Evolutionary conservation across 2,888 invertebrate species (phyloP).

Genomic region (Sericinus montela): DNA sequence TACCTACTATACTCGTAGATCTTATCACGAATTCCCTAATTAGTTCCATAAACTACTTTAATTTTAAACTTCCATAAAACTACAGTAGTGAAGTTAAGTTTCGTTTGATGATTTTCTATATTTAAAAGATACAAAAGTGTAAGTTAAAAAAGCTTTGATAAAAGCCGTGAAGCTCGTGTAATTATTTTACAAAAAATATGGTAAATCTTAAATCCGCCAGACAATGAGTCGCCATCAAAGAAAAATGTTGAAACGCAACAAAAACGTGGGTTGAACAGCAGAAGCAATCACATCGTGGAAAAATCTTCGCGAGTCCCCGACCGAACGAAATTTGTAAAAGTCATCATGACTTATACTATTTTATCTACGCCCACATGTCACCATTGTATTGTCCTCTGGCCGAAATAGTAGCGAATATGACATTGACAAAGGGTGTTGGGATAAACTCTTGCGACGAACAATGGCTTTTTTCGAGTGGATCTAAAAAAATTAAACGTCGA

Average conservation of each 20-base stretch:
- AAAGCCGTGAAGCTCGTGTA: not conserved
- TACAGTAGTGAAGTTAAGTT: too few species aligned
- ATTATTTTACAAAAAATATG: conserved; percentile 19
- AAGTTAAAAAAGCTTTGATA: too few species aligned
- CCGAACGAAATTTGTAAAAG: conserved; percentile 52
- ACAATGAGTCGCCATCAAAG: conserved; percentile 59
- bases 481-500: conserved; percentile 45
- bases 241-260: conserved; percentile 37
- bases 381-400: conserved; percentile 56
- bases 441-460: conserved; percentile 60
- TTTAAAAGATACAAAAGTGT: too few species aligned
- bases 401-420: conserved; percentile 68
- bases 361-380: conserved; percentile 62
- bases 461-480: conserved; percentile 36
- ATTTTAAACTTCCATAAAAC: too few species aligned
- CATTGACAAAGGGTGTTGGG: conserved; percentile 72
- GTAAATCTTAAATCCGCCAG: conserved; percentile 38
- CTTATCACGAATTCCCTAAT: too few species aligned
- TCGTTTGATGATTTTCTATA: too few species aligned
- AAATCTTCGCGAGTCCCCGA: conserved; percentile 26
- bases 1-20: too few species aligned
- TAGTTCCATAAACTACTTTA: too few species aligned
- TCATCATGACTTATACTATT: conserved; percentile 58
- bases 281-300: conserved; percentile 43
- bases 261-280: conserved; percentile 43